Conservation (phyloP, 2,113 vertebrate genomes). For the Eurypyga helias region DNA sequence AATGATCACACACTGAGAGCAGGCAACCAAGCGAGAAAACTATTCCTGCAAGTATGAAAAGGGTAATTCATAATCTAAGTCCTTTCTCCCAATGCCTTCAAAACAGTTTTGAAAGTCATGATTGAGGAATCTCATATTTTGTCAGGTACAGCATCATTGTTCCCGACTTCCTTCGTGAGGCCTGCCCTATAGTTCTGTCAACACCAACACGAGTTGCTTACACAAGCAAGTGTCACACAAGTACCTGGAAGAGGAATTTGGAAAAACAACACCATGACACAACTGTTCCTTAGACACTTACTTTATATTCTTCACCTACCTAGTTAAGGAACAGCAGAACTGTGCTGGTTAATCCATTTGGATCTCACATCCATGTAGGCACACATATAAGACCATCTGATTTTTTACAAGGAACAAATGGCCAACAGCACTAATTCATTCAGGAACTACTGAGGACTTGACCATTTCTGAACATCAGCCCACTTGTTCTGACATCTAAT, state of each 20-base stretch:
- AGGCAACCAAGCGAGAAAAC: constrained; percentile 46
- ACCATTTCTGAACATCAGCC: neutral
- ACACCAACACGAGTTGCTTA: neutral
- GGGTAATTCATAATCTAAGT: constrained; percentile 55
- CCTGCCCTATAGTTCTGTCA: neutral
- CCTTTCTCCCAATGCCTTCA: constrained; percentile 7
- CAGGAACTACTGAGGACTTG: neutral
- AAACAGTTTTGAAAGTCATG: constrained; percentile 12
- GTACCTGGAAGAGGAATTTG: neutral
- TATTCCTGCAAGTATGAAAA: constrained; percentile 39
- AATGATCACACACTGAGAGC: constrained; percentile 61
- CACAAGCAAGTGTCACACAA: neutral
- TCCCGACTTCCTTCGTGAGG: neutral
- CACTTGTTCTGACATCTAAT: neutral
- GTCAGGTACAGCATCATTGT: neutral
- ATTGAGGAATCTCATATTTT: neutral
- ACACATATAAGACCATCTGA: neutral
- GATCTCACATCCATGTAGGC: neutral
- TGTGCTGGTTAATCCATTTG: neutral
- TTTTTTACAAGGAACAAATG: neutral
- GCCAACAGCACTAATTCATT: neutral
- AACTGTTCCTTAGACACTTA: neutral
- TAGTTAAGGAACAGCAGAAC: neutral
- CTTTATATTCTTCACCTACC: neutral
- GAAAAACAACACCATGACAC: neutral